Base-by-base conservation (phyloP, 1,140 invertebrate genomes). In the Vanessa tameamea region DNA sequence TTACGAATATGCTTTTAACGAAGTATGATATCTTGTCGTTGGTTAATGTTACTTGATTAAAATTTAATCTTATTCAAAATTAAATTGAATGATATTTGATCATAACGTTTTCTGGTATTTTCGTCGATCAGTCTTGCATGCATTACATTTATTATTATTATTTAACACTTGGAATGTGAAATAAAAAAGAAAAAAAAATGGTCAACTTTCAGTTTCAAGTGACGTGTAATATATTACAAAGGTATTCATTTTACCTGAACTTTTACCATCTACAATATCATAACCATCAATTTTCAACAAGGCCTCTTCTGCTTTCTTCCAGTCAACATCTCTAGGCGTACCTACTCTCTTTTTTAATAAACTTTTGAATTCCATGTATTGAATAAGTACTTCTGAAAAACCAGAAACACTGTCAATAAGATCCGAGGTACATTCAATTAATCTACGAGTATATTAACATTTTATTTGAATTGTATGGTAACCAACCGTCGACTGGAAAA, bases 401-500 rank as follows among this genome's bases (percentile, higher is more conserved):
- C 12, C 23, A 59, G 15, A 14, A 26, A 14, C 13, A 26, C 48
- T 15, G 6, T 51, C 48, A 51, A 51, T 51, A 4, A 51, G n/a
- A 6, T 51, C 7, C 9, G 4, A 14, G 12, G 0, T 7, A 50
- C 2, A 50, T 9, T 8, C 9, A 43, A 43, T 43, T 8, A 9
- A 43, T 5, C 9, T 4, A 31, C 26, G 26, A 31, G 26, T 43
- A 43, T 5, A 43, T 43, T 43, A 53, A n/a, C 8, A n/a, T 53
- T 53, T 9, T 16, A 16, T 59, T 59, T 13, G 14, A 26, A 26
- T 59, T 14, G 13, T 23, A 59, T 13, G 9, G 9, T n/a, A 47
- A 65, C 77, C 74, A 73, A 85, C 85, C 79, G 57, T 77, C 77
- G 9, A 87, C 79, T 20, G 81, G 79, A 43, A 81, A 87, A n/a